Conservation (phyloP, 1,140 invertebrate genomes). For the Subanguina moxae region DNA sequence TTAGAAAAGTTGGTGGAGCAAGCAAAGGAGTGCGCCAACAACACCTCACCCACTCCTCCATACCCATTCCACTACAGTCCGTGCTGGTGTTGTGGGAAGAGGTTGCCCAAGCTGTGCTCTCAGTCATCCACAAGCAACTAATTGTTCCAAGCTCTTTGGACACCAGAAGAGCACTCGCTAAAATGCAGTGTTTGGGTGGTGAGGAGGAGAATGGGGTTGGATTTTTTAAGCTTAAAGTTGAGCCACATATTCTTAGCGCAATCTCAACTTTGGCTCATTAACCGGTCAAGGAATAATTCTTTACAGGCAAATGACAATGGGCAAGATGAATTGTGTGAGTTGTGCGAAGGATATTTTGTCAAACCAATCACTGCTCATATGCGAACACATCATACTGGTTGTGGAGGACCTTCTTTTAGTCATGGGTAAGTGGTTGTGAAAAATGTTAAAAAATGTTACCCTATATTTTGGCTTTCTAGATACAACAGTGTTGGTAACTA, state of each 20-base stretch:
- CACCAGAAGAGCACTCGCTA: too few species aligned
- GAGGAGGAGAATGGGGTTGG: too few species aligned
- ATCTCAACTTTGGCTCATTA: too few species aligned
- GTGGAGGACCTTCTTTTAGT: constrained; percentile 76
- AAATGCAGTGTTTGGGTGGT: too few species aligned
- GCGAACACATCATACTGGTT: constrained; percentile 80
- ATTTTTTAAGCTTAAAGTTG: too few species aligned
- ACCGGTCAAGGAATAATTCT: too few species aligned
- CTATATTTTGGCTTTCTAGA: background rate
- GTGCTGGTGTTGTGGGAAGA: background rate
- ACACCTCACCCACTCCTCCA: too few species aligned
- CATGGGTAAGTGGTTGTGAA: constrained; percentile 65
- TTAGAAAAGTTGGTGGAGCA: background rate
- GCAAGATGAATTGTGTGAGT: constrained; percentile 69
- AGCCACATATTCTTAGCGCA: too few species aligned
- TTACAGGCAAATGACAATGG: background rate
- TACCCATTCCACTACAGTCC: background rate
- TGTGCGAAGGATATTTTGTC: constrained; percentile 74
- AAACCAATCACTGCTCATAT: constrained; percentile 86
- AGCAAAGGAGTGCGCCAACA: too few species aligned
- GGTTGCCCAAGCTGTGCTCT: background rate
- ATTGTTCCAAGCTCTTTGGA: background rate
- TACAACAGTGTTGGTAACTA: constrained; percentile 80
- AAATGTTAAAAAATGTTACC: too few species aligned
- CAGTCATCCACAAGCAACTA: background rate